Evolutionary conservation across 2,113 vertebrate genomes (phyloP), one percentile per base, ranked within the genome.

Genomic region (Aythya baeri): DNA sequence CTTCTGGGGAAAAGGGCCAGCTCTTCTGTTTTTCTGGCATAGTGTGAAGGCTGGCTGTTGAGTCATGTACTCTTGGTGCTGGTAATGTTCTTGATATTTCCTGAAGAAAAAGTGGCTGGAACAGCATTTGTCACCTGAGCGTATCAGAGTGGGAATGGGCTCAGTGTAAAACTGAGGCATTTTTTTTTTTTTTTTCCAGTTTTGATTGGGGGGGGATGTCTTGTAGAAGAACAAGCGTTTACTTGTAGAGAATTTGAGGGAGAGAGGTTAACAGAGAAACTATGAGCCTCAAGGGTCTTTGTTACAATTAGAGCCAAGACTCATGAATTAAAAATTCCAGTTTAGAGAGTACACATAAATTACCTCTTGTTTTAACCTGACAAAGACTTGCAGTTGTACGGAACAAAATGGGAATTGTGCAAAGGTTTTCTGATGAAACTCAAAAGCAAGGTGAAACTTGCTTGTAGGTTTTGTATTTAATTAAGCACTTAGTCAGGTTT

Each of bases 401-500:
- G 58, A 94, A 88, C 78, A 80, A 82, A 93, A 83, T 29, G 46
- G 49, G 57, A 92, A 50, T 94, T 95, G 88, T 93, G 91, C 58
- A 88, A 79, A 86, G 66, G 43, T 85, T 95, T 91, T 65, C 41
- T 80, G 85, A 81, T 86, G 89, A 89, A 93, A 88, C 41, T 54
- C 38, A 55, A 82, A 93, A 91, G 83, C 93, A 95, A 96, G 94
- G 84, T 86, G 84, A 80, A 96, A 97, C 93, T 84, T 83, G 89
- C 76, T 91, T 57, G 15, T 43, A 67, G 61, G 44, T 63, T 86
- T 91, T 93, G 8, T 49, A 1, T 89, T 96, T 96, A 96, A 94
- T 96, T 93, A 94, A 86, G 61, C 10, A 21, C 79, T 89, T 83
- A 52, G n/a, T 86, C 54, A 75, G 25, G 23, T 73, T 88, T 93